Evolutionary conservation across 1,140 invertebrate genomes (phyloP).

Genomic region (Panulirus ornatus): DNA sequence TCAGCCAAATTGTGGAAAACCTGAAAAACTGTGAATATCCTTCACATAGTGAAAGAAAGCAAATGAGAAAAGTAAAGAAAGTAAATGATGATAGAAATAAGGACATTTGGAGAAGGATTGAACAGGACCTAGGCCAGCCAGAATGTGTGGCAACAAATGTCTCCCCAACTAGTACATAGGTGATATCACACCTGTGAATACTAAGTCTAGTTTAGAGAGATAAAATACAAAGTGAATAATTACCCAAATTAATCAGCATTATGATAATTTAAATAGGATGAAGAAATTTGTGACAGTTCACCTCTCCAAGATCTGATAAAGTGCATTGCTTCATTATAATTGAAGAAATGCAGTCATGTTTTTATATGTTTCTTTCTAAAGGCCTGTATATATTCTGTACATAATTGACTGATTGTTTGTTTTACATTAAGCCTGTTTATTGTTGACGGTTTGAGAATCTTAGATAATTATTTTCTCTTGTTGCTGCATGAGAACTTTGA

Average conservation of each 20-base stretch:
- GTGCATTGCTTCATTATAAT: slow-evolving; percentile 70
- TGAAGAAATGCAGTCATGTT: slow-evolving; percentile 67
- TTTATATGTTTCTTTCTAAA: slow-evolving; percentile 71
- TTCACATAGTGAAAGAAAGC: slow-evolving; percentile 13
- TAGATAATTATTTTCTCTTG: slow-evolving; percentile 74
- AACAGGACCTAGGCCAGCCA: slow-evolving; percentile 44
- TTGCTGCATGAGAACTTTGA: slow-evolving; percentile 72
- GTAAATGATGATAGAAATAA: slow-evolving; percentile 25
- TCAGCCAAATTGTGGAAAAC: slow-evolving; percentile 45
- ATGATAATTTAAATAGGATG: slow-evolving; percentile 67
- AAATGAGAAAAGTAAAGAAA: slow-evolving; percentile 21
- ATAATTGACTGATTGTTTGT: slow-evolving; percentile 73
- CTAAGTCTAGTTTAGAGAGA: slow-evolving; percentile 59
- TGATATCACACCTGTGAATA: slow-evolving; percentile 30
- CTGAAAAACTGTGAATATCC: slow-evolving; percentile 29
- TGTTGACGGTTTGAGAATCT: slow-evolving; percentile 74
- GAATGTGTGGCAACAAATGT: slow-evolving; percentile 35
- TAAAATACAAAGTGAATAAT: slow-evolving; percentile 63
- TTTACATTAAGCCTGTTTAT: slow-evolving; percentile 74
- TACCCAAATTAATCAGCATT: slow-evolving; percentile 69
- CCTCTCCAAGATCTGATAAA: slow-evolving; percentile 71
- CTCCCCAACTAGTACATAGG: slow-evolving; percentile 54
- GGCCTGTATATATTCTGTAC: slow-evolving; percentile 72
- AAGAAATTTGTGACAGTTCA: slow-evolving; percentile 68
- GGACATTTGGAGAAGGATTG: slow-evolving; percentile 36